Evolutionary conservation across 1,140 invertebrate genomes (phyloP).

Genomic region (Drosophila kohkoa): DNA sequence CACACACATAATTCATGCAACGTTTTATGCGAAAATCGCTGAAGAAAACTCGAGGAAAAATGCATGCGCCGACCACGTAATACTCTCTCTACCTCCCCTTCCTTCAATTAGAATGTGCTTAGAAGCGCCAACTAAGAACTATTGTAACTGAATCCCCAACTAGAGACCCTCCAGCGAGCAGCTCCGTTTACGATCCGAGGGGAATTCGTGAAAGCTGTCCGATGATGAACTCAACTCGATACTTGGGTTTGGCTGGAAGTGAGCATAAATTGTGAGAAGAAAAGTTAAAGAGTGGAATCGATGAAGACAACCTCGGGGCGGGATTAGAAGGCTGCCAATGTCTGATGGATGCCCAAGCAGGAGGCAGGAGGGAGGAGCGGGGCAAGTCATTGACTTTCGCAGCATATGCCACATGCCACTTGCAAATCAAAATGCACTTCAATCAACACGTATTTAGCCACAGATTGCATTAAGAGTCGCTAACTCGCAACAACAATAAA

Average conservation of each 20-base stretch:
- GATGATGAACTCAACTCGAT: background rate
- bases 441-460: constrained; percentile 79
- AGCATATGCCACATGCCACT: constrained; percentile 35
- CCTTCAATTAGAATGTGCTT: background rate
- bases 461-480: constrained; percentile 2
- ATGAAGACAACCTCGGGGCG: constrained; percentile 53
- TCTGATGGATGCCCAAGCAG: constrained; percentile 41
- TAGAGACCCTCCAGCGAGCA: background rate
- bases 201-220: background rate
- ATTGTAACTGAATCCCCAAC: background rate
- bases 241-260: constrained; percentile 55
- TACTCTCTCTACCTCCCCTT: constrained; percentile 12
- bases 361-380: background rate
- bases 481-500: constrained; percentile 6
- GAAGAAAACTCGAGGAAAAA: constrained; percentile 4
- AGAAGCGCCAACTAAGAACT: background rate
- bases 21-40: constrained; percentile 36
- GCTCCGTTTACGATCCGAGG: background rate
- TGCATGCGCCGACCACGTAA: background rate
- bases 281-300: constrained; percentile 27
- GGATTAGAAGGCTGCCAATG: constrained; percentile 63
- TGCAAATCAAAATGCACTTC: constrained; percentile 67
- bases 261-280: constrained; percentile 63
- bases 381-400: constrained; percentile 45
- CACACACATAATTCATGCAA: constrained; percentile 67